Evolutionary conservation across 2,888 invertebrate genomes (phyloP).

Genomic region (Pandemis heparana): DNA sequence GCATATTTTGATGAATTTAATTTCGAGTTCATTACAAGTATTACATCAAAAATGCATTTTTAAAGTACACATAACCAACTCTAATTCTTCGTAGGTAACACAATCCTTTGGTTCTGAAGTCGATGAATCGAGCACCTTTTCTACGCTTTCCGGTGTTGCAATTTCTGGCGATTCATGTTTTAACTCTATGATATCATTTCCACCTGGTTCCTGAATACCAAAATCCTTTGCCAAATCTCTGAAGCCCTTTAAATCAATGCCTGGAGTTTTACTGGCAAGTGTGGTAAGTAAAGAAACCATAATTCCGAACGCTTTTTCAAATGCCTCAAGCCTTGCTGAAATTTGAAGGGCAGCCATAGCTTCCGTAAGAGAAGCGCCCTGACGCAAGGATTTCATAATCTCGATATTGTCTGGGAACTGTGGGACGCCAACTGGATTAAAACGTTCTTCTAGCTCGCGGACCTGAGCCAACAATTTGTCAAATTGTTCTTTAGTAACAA

Average conservation of each 20-base stretch:
- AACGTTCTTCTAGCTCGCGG: slow-evolving; percentile 18
- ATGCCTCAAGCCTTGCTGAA: slow-evolving; percentile 18
- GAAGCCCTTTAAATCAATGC: slow-evolving; percentile 8
- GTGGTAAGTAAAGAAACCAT: slow-evolving; percentile 32
- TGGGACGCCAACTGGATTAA: slow-evolving; percentile 24
- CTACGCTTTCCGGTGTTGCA: not conserved
- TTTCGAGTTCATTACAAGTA: too few relatives aligned
- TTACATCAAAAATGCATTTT: not conserved
- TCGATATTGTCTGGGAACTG: slow-evolving; percentile 30
- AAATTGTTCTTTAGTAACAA: slow-evolving; percentile 36
- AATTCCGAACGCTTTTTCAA: slow-evolving; percentile 24
- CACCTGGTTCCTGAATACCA: not conserved
- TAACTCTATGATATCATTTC: not conserved
- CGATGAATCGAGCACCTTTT: not conserved
- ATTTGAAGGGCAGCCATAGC: slow-evolving; percentile 38
- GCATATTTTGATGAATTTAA: not conserved
- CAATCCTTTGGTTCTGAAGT: slow-evolving; percentile 17
- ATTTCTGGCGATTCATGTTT: not conserved
- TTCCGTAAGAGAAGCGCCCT: slow-evolving; percentile 31
- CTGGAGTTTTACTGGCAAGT: slow-evolving; percentile 30
- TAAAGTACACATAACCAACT: not conserved
- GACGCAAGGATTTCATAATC: slow-evolving; percentile 27
- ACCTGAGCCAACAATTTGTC: slow-evolving; percentile 14
- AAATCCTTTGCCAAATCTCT: slow-evolving; percentile 7
- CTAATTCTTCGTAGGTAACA: slow-evolving; percentile 9